Percentiles rank a stretch among this genome's conserved stretches.
Evolutionary conservation across 1,140 invertebrate genomes (phyloP).

Genomic region (Idris sp.): DNA sequence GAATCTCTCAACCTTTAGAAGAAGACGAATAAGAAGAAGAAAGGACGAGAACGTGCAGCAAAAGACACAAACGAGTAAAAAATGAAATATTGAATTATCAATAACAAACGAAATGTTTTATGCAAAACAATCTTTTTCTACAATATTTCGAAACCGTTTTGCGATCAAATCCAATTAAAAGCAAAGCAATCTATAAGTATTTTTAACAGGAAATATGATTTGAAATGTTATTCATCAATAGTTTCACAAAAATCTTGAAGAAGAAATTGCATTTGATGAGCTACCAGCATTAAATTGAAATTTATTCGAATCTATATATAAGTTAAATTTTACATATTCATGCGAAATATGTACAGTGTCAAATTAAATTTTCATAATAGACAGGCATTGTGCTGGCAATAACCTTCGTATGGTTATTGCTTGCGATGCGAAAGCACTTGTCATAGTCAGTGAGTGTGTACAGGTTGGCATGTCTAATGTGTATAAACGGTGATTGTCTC

Average conservation of each 20-base stretch:
- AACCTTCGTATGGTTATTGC: constrained; percentile 31
- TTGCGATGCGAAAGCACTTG: constrained; percentile 49
- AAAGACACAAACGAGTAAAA: not conserved
- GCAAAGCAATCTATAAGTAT: no score
- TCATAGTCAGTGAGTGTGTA: constrained; percentile 35
- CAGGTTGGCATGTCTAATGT: constrained; percentile 50
- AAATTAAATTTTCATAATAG: constrained; percentile 40
- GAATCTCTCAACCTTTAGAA: constrained; percentile 43
- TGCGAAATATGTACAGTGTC: constrained; percentile 9
- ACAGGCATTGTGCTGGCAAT: constrained; percentile 25
- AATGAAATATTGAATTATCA: no score
- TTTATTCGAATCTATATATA: no score
- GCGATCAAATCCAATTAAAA: no score
- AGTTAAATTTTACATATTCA: constrained; percentile 8
- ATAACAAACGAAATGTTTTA: no score
- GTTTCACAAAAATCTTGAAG: no score
- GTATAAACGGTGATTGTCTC: constrained; percentile 45
- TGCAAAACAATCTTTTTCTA: no score
- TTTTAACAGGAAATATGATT: no score
- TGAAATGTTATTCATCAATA: no score
- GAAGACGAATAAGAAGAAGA: constrained; percentile 25
- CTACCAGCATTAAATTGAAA: no score
- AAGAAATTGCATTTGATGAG: no score
- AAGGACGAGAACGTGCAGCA: constrained; percentile 8
- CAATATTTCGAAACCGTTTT: no score